Conservation (phyloP, 2,113 vertebrate species). For the Labeo rohita region DNA sequence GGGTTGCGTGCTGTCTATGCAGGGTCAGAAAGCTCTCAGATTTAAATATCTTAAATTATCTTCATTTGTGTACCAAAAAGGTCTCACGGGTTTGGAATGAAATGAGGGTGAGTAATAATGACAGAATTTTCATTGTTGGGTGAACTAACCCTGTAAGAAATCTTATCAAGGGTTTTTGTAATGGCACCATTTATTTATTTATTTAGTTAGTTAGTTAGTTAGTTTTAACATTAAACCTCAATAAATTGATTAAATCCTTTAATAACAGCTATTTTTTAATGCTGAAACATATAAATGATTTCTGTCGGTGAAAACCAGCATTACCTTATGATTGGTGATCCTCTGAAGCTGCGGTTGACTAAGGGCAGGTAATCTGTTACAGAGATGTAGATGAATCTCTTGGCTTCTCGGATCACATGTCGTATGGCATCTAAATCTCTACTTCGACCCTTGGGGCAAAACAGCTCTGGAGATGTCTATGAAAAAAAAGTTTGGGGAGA, state of each 20-base stretch:
- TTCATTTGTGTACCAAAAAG: too few species aligned
- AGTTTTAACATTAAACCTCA: background rate
- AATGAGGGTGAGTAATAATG: too few species aligned
- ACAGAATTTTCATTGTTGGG: too few species aligned
- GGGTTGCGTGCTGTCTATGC: too few species aligned
- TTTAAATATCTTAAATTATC: too few species aligned
- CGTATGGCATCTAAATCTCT: conserved; percentile 91
- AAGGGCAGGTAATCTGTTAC: conserved; percentile 92
- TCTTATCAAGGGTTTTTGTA: too few species aligned
- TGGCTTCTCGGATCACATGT: conserved; percentile 87
- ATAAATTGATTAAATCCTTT: background rate
- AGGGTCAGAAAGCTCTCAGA: too few species aligned
- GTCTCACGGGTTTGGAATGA: too few species aligned
- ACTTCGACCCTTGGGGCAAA: conserved; percentile 90
- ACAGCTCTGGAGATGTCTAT: conserved; percentile 90
- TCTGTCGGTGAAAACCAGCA: background rate
- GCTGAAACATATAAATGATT: background rate
- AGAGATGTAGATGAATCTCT: conserved; percentile 89
- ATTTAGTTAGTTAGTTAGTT: too few species aligned
- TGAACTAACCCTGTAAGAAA: too few species aligned
- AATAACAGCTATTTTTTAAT: background rate
- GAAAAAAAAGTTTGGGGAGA: background rate
- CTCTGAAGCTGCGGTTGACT: conserved; percentile 70
- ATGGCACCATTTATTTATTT: background rate
- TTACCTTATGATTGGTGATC: conserved; percentile 15